A percentile compares a stretch with the other conserved stretches of the same genome.
These are phyloP conservation scores for Scaptodrosophila latifasciaeformis DNA, from an alignment of 2,888 invertebrate species.

Conservation along the genomic window DNA sequence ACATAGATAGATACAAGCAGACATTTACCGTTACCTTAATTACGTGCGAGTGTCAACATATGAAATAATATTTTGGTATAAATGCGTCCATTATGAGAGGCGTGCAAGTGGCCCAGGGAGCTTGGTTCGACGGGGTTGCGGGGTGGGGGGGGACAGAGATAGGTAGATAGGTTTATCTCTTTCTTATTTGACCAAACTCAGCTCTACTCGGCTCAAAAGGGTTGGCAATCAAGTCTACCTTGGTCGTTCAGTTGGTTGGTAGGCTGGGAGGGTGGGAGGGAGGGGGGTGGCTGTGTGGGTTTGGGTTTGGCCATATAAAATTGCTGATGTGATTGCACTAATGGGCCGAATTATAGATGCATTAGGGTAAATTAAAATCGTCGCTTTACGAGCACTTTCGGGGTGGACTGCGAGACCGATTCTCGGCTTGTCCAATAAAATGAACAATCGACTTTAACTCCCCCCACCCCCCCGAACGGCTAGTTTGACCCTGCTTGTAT, in stretches of 20 bases:
- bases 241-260: constrained; percentile 27
- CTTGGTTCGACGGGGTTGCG: not conserved
- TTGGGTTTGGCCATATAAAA: constrained; percentile 43
- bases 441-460: no score
- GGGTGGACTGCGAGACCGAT: not conserved
- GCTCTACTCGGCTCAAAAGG: not conserved
- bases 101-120: not conserved
- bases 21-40: constrained; percentile 46
- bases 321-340: constrained; percentile 73
- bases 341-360: constrained; percentile 74
- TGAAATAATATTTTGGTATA: constrained; percentile 65
- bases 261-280: no score
- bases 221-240: constrained; percentile 2
- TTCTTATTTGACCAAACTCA: constrained; percentile 5
- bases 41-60: constrained; percentile 68
- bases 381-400: constrained; percentile 36
- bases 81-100: constrained; percentile 40
- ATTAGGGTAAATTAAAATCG: constrained; percentile 75
- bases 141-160: not conserved
- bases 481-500: no score
- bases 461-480: no score
- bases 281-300: no score
- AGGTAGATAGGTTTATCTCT: not conserved
- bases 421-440: not conserved
- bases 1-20: no score